Percentiles rank a stretch among this genome's conserved stretches.
Conservation (phyloP, 1,140 invertebrate genomes). For the Meloidogyne floridensis region DNA sequence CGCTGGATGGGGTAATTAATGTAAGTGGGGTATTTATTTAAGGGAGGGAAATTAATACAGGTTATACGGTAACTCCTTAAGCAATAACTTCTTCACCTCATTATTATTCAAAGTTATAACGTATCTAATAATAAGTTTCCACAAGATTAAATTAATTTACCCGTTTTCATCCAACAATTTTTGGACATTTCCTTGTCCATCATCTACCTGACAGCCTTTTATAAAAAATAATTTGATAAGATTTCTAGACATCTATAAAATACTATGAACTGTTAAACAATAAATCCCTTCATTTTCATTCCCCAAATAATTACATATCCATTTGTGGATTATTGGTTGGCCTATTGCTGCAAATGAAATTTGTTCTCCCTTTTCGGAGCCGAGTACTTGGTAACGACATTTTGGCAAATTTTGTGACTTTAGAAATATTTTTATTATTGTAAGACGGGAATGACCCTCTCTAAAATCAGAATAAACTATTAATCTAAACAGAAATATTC, state of each 20-base stretch:
- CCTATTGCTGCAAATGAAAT: conserved; percentile 44
- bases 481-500: too few species aligned
- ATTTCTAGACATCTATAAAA: neutral
- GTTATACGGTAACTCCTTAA: too few species aligned
- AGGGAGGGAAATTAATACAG: too few species aligned
- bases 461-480: too few species aligned
- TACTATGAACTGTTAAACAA: conserved; percentile 47
- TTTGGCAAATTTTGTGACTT: conserved; percentile 32
- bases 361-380: conserved; percentile 20
- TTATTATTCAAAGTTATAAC: neutral
- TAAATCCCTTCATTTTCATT: conserved; percentile 34
- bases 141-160: conserved; percentile 5
- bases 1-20: too few species aligned
- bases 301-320: conserved; percentile 36
- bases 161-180: conserved; percentile 48
- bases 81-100: too few species aligned
- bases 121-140: neutral
- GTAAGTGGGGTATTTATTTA: too few species aligned
- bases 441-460: too few species aligned
- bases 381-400: conserved; percentile 41
- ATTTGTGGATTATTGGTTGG: conserved; percentile 38
- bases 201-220: conserved; percentile 43
- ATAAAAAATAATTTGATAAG: neutral
- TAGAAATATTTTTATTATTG: neutral
- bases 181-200: conserved; percentile 46